phyloP scores from a whole-genome alignment of 2,888 invertebrate species.

The Thymelicus acteon region DNA sequence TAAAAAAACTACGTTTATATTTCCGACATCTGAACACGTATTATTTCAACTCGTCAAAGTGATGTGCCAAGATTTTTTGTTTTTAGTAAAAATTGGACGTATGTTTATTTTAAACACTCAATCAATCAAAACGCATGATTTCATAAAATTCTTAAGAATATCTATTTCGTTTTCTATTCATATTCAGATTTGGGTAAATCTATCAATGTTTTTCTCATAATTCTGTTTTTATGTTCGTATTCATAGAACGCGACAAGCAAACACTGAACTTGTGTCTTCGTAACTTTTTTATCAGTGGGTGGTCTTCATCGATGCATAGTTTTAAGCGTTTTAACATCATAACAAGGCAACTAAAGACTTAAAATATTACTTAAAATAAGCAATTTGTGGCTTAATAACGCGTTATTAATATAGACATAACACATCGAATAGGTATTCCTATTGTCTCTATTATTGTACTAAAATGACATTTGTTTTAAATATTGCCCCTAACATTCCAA shows the following conservation, averaged over 20 bases:
- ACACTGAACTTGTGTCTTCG: slow-evolving; percentile 7
- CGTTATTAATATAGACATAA: slow-evolving; percentile 26
- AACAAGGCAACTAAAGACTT: slow-evolving; percentile 2
- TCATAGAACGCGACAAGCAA: slow-evolving; percentile 20
- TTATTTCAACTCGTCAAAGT: slow-evolving; percentile 56
- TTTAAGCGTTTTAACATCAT: background rate
- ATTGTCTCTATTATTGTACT: slow-evolving; percentile 17
- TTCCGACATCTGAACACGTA: slow-evolving; percentile 72
- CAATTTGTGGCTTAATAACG: slow-evolving; percentile 15
- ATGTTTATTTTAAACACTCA: slow-evolving; percentile 65
- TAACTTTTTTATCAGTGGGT: slow-evolving; percentile 15
- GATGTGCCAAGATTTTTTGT: slow-evolving; percentile 61
- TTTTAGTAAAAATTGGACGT: slow-evolving; percentile 56
- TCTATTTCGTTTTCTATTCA: slow-evolving; percentile 59
- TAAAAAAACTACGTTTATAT: slow-evolving; percentile 58
- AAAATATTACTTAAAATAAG: slow-evolving; percentile 19
- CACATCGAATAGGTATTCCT: background rate
- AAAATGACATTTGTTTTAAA: slow-evolving; percentile 4
- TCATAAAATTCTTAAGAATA: slow-evolving; percentile 59
- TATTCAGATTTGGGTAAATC: slow-evolving; percentile 62
- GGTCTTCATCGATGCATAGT: slow-evolving; percentile 20
- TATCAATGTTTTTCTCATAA: slow-evolving; percentile 20
- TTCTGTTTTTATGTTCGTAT: slow-evolving; percentile 1
- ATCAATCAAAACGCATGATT: slow-evolving; percentile 49
- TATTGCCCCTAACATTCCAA: slow-evolving; percentile 2